phyloP scores from a whole-genome alignment of 1,140 invertebrate species.

The Lanistes nyassanus region DNA sequence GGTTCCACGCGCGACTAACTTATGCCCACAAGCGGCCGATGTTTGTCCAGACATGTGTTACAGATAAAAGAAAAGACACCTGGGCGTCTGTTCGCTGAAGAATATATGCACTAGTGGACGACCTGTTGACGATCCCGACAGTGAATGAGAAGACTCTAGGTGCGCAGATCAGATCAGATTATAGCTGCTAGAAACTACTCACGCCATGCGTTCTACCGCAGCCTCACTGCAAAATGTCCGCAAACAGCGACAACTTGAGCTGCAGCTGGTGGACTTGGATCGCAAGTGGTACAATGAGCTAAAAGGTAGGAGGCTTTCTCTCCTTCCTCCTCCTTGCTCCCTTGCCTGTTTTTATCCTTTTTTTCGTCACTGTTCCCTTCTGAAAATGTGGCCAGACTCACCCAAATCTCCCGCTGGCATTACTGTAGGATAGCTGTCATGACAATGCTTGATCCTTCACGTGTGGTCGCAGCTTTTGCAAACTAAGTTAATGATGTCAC shows the following conservation, averaged over 20 bases:
- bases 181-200: background rate
- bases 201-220: constrained; percentile 4
- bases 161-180: background rate
- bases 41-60: background rate
- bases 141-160: background rate
- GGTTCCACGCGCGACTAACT: no score
- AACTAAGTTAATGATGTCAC: no score
- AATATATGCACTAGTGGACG: background rate
- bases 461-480: no score
- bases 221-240: constrained; percentile 30
- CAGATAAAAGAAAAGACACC: background rate
- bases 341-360: background rate
- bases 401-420: no score
- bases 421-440: no score
- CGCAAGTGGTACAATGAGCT: constrained; percentile 22
- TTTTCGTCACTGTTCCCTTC: no score
- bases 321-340: background rate
- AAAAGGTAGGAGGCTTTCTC: constrained; percentile 1
- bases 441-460: no score
- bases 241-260: constrained; percentile 30
- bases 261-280: constrained; percentile 29
- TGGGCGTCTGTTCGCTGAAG: no score
- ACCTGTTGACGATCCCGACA: background rate
- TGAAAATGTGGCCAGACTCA: no score
- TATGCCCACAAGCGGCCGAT: no score